These are phyloP conservation scores for Tragopan temminckii DNA, from an alignment of 2,797 vertebrate genomes.

Conservation along the genomic window DNA sequence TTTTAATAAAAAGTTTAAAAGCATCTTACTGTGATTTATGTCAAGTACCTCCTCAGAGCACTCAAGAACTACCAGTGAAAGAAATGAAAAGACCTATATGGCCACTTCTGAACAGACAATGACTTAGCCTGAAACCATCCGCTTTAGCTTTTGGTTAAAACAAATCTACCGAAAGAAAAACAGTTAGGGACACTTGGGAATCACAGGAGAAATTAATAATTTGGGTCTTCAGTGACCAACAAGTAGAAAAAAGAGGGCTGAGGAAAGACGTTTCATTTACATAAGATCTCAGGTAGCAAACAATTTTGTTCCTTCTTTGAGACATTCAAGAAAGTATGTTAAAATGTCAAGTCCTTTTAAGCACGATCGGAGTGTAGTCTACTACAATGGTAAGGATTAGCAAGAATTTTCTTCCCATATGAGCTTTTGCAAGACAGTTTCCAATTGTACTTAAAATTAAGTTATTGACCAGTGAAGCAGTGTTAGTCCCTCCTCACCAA, in stretches of 20 bases:
- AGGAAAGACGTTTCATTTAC: background rate
- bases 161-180: background rate
- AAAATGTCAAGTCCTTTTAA: background rate
- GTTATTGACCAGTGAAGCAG: background rate
- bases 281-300: background rate
- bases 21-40: background rate
- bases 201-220: background rate
- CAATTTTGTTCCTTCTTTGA: background rate
- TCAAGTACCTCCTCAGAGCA: background rate
- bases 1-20: background rate
- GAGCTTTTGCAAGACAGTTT: background rate
- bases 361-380: background rate
- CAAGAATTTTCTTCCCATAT: background rate
- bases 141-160: background rate
- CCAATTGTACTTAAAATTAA: background rate
- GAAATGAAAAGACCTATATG: background rate
- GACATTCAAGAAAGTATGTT: background rate
- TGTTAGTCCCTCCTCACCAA: background rate
- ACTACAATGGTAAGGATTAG: background rate
- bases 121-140: background rate
- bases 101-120: background rate
- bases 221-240: background rate
- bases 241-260: background rate
- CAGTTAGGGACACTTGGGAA: background rate
- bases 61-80: background rate